Evolutionary conservation across 2,797 vertebrate genomes (phyloP).

Genomic region (Paratrypauchen microcephalus): DNA sequence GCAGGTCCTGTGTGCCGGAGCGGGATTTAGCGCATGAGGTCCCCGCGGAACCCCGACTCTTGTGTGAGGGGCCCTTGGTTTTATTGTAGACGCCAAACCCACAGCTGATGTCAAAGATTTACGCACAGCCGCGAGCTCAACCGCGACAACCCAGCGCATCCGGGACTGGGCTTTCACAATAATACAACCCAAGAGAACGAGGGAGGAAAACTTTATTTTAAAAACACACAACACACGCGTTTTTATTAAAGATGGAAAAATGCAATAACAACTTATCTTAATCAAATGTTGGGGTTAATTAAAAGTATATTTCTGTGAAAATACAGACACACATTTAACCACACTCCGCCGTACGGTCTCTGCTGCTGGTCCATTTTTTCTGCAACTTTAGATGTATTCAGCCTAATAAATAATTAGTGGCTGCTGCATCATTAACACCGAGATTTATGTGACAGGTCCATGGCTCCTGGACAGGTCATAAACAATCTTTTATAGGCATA

Average conservation of each 20-base stretch:
- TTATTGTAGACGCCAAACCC: conserved; percentile 6
- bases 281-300: too few species aligned
- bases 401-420: too few species aligned
- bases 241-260: too few species aligned
- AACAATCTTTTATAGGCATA: background rate
- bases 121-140: background rate
- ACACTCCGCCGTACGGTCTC: too few species aligned
- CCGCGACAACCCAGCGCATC: background rate
- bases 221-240: too few species aligned
- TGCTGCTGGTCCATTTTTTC: too few species aligned
- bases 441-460: background rate
- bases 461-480: background rate
- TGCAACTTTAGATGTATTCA: too few species aligned
- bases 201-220: background rate
- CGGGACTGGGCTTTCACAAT: background rate
- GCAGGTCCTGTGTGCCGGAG: background rate
- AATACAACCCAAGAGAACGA: background rate
- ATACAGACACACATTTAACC: too few species aligned
- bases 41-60: background rate
- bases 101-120: conserved; percentile 13
- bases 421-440: background rate
- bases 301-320: too few species aligned
- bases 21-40: background rate
- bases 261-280: too few species aligned
- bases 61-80: background rate